Conservation (phyloP, 2,888 invertebrate species). For the Encarsia formosa region DNA sequence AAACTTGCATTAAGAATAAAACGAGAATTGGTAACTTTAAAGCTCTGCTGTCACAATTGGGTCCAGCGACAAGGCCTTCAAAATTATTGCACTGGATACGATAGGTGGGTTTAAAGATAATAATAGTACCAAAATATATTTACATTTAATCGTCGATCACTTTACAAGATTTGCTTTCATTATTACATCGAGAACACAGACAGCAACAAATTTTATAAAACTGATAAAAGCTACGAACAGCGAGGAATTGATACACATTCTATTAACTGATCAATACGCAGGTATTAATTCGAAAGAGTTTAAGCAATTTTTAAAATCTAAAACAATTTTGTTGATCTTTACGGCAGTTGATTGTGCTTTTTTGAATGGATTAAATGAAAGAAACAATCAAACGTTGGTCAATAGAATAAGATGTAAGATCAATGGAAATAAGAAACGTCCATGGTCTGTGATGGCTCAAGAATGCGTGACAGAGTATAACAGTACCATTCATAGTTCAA, state of each 20-base stretch:
- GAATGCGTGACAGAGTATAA: conserved; percentile 34
- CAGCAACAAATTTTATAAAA: conserved; percentile 33
- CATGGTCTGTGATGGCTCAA: conserved; percentile 36
- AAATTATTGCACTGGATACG: conserved; percentile 37
- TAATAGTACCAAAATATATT: conserved; percentile 29
- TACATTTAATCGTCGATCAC: no score
- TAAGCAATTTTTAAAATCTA: no score
- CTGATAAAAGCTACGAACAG: conserved; percentile 20
- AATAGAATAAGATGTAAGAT: conserved; percentile 38
- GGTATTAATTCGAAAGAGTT: no score
- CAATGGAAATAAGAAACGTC: conserved; percentile 29
- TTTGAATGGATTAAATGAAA: conserved; percentile 21
- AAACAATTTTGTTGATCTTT: no score
- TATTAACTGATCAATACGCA: conserved; percentile 34
- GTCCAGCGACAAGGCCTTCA: conserved; percentile 30
- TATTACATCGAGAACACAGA: conserved; percentile 32
- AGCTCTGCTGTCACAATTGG: not conserved
- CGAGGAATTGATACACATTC: conserved; percentile 15
- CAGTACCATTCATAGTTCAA: conserved; percentile 32
- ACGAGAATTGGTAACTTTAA: not conserved
- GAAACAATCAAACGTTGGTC: conserved; percentile 32
- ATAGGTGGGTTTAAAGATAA: conserved; percentile 36
- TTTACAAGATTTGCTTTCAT: no score
- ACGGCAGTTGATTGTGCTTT: conserved; percentile 17
- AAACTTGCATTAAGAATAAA: no score